These are phyloP conservation scores for Homalodisca vitripennis DNA, from an alignment of 1,140 invertebrate genomes.

Conservation along the genomic window DNA sequence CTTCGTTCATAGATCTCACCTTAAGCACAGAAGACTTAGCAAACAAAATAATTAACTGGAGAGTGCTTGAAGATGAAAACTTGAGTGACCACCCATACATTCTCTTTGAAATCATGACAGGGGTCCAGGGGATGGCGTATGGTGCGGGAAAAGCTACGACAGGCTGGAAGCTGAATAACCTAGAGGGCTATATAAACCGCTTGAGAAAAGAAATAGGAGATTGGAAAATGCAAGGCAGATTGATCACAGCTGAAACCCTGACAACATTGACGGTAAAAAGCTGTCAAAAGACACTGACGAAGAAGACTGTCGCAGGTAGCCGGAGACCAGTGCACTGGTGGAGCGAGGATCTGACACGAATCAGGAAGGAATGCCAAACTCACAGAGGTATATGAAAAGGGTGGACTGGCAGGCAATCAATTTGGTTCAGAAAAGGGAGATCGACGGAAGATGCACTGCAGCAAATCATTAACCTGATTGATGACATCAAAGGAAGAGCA, in stretches of 20 bases:
- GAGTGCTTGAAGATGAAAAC: not conserved
- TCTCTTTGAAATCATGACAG: not conserved
- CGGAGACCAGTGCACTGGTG: not conserved
- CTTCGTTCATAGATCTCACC: not conserved
- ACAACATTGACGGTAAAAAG: not conserved
- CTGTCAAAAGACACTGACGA: not conserved
- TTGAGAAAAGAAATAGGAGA: not conserved
- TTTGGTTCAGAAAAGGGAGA: not conserved
- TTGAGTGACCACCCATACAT: not conserved
- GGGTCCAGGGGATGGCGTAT: not conserved
- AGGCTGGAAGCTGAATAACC: not conserved
- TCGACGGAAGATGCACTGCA: conserved; percentile 10
- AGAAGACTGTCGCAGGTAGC: not conserved
- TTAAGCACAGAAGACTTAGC: not conserved
- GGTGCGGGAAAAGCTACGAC: not conserved
- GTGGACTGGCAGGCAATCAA: not conserved
- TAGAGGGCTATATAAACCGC: not conserved
- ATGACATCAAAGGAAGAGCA: conserved; percentile 1
- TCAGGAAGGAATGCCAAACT: not conserved
- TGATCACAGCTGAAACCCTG: not conserved
- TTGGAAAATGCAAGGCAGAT: not conserved
- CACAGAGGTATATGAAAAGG: not conserved
- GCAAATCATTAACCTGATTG: not conserved
- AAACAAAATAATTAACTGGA: not conserved
- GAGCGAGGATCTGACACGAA: not conserved